Evolutionary conservation across 64 coral and sea anemone species (phyloP).

Genomic region (Acropora tenuis): DNA sequence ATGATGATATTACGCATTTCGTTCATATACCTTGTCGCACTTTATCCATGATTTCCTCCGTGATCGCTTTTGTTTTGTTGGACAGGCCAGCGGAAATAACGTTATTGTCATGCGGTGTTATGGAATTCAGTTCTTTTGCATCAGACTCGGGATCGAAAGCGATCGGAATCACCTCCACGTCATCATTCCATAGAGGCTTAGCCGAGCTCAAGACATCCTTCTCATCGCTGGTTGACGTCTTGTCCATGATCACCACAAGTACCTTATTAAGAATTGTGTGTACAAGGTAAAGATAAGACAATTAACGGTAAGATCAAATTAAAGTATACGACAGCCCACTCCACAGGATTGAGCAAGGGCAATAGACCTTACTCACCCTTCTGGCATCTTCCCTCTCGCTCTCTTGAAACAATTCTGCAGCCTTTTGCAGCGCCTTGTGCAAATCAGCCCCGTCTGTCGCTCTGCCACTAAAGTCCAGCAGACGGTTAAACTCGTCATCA

Average conservation of each 20-base stretch:
- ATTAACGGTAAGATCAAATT: too few species aligned
- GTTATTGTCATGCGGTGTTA: slow-evolving; percentile 64
- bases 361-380: slow-evolving; percentile 23
- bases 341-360: too few species aligned
- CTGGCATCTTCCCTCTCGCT: slow-evolving; percentile 36
- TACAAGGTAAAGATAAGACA: too few species aligned
- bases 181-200: slow-evolving; percentile 41
- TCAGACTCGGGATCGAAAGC: slow-evolving; percentile 61
- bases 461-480: slow-evolving; percentile 7
- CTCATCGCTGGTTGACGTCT: slow-evolving; percentile 62
- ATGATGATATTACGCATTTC: background rate
- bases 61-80: slow-evolving; percentile 34
- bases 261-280: slow-evolving; percentile 23
- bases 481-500: background rate
- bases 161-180: slow-evolving; percentile 68
- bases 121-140: slow-evolving; percentile 33
- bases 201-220: slow-evolving; percentile 52
- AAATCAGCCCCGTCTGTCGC: slow-evolving; percentile 8
- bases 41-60: slow-evolving; percentile 69
- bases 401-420: slow-evolving; percentile 7
- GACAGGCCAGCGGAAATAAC: slow-evolving; percentile 53
- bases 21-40: slow-evolving; percentile 58
- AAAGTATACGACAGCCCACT: too few species aligned
- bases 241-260: slow-evolving; percentile 92
- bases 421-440: slow-evolving; percentile 42